Evolutionary conservation across 37 sponge, comb jelly and placozoan genomes (phyloP).

Genomic region (Bolinopsis microptera): DNA sequence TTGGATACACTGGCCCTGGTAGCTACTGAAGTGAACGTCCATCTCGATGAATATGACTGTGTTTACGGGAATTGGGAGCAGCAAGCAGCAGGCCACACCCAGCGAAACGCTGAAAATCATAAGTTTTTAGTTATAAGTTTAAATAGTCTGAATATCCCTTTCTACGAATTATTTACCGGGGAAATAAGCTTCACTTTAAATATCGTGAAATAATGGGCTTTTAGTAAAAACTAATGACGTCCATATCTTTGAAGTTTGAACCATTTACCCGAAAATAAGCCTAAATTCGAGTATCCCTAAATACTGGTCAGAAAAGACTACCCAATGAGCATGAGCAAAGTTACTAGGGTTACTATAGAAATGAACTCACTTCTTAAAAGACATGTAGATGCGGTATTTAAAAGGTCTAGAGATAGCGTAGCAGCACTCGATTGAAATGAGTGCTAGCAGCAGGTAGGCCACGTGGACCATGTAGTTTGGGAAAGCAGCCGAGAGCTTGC

Average conservation of each 20-base stretch:
- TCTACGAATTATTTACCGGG: too few relatives aligned
- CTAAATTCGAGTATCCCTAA: too few relatives aligned
- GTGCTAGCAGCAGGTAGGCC: constrained; percentile 51
- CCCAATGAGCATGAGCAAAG: too few relatives aligned
- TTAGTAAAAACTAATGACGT: too few relatives aligned
- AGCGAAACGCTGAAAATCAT: constrained; percentile 34
- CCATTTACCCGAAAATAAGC: too few relatives aligned
- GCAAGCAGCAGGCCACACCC: constrained; percentile 22
- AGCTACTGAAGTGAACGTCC: not conserved
- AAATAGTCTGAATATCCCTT: too few relatives aligned
- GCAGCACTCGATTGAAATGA: constrained; percentile 62
- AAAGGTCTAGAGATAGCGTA: constrained; percentile 46
- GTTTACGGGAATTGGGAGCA: constrained; percentile 44
- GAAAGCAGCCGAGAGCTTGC: constrained; percentile 44
- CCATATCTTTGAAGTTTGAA: too few relatives aligned
- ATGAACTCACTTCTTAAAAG: constrained; percentile 48
- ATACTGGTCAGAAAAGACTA: too few relatives aligned
- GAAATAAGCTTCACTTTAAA: too few relatives aligned
- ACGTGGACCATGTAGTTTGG: constrained; percentile 66
- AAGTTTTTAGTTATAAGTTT: too few relatives aligned
- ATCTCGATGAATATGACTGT: constrained; percentile 37
- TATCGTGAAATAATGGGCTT: too few relatives aligned
- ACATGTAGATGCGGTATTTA: constrained; percentile 66
- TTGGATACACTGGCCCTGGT: constrained; percentile 40
- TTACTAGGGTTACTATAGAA: not conserved